These are phyloP conservation scores for Mustela erminea DNA, from an alignment of 2,797 vertebrate genomes.

Conservation along the genomic window DNA sequence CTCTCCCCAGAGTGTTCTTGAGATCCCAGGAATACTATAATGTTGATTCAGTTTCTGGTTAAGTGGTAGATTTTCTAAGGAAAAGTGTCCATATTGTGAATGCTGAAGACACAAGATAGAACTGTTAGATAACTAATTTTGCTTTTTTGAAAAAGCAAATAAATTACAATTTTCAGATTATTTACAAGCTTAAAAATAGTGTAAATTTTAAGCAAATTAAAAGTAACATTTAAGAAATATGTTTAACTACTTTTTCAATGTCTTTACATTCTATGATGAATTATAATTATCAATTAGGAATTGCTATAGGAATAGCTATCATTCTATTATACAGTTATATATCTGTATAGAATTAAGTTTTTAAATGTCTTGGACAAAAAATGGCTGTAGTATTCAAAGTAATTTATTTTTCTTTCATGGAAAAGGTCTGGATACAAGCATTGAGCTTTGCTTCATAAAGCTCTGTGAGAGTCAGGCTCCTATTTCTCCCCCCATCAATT, in stretches of 20 bases:
- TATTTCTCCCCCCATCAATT: not conserved
- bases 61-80: not conserved
- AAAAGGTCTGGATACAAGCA: not conserved
- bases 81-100: not conserved
- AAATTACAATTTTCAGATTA: not conserved
- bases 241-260: not conserved
- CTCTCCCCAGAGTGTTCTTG: not conserved
- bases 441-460: not conserved
- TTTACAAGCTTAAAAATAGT: not conserved
- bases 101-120: not conserved
- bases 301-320: not conserved
- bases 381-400: not conserved
- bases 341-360: not conserved
- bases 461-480: not conserved
- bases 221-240: not conserved
- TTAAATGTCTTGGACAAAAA: not conserved
- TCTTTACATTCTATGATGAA: not conserved
- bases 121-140: not conserved
- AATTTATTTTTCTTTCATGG: not conserved
- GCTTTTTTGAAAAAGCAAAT: not conserved
- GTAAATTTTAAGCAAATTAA: not conserved
- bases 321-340: not conserved
- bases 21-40: not conserved
- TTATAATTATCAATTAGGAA: not conserved
- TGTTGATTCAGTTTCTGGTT: not conserved